Conservation (phyloP, 2,113 vertebrate species). For the Orientallactaga bullata region DNA sequence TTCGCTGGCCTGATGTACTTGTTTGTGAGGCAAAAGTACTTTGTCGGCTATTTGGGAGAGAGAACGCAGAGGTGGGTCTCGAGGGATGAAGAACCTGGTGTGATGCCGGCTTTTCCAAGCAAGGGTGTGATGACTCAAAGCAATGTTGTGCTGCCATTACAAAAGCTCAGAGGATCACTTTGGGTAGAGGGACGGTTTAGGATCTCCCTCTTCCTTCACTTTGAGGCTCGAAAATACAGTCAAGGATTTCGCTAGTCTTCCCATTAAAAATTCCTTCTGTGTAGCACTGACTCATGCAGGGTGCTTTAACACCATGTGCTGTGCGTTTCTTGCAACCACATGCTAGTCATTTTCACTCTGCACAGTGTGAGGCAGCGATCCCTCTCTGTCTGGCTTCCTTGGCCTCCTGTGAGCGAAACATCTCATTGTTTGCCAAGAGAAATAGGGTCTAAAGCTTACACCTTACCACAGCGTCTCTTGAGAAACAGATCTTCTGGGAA, state of each 20-base stretch:
- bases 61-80: conserved; percentile 93
- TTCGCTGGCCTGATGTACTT: conserved; percentile 96
- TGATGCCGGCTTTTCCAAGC: neutral
- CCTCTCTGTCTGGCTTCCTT: neutral
- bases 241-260: neutral
- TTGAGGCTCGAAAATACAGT: neutral
- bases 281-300: neutral
- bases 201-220: neutral
- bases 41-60: conserved; percentile 96
- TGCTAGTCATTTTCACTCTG: neutral
- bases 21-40: conserved; percentile 96
- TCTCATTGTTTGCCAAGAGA: conserved; percentile 6
- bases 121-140: neutral
- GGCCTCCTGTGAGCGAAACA: neutral
- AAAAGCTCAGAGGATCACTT: neutral
- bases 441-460: neutral
- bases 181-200: neutral
- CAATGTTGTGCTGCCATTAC: neutral
- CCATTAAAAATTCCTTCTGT: neutral
- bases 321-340: neutral
- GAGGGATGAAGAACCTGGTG: neutral
- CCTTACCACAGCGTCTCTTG: neutral
- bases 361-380: neutral
- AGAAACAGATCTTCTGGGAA: neutral
- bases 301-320: fast-evolving